These are phyloP conservation scores for Rhyzopertha dominica DNA, from an alignment of 1,140 invertebrate genomes.

Conservation along the genomic window DNA sequence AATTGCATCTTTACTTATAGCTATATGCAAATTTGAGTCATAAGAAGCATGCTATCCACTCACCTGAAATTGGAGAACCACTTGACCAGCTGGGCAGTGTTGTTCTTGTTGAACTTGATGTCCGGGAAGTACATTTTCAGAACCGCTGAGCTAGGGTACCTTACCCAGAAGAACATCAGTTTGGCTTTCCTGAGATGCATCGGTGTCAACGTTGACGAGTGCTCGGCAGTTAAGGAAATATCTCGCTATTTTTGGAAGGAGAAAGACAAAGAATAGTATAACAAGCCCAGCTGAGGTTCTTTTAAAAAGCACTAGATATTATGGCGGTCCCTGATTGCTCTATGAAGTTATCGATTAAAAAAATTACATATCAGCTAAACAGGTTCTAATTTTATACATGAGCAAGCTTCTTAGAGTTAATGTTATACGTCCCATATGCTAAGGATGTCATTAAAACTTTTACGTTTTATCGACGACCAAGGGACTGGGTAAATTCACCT, in stretches of 20 bases:
- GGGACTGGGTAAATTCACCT: no score
- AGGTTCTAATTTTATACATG: no score
- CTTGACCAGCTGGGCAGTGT: constrained; percentile 99
- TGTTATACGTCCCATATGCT: no score
- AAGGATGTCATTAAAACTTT: no score
- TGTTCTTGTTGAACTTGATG: constrained; percentile 99
- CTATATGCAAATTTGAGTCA: no score
- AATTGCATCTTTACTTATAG: no score
- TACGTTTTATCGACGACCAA: no score
- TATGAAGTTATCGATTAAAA: neutral
- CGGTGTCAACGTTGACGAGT: constrained; percentile 94
- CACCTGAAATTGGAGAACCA: constrained; percentile 99
- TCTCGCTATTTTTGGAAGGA: constrained; percentile 28
- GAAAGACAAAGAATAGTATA: constrained; percentile 14
- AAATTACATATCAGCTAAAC: no score
- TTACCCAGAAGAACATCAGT: constrained; percentile 99
- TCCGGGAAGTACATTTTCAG: constrained; percentile 99
- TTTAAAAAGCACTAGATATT: neutral
- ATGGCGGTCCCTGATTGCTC: neutral
- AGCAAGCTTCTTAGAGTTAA: no score
- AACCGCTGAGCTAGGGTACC: constrained; percentile 96
- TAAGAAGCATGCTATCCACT: no score
- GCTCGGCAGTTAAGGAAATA: constrained; percentile 72
- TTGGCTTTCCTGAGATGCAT: constrained; percentile 99
- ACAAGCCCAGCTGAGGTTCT: no score